These are phyloP conservation scores for Sminthopsis crassicaudata DNA, from an alignment of 2,113 vertebrate species.

Conservation along the genomic window DNA sequence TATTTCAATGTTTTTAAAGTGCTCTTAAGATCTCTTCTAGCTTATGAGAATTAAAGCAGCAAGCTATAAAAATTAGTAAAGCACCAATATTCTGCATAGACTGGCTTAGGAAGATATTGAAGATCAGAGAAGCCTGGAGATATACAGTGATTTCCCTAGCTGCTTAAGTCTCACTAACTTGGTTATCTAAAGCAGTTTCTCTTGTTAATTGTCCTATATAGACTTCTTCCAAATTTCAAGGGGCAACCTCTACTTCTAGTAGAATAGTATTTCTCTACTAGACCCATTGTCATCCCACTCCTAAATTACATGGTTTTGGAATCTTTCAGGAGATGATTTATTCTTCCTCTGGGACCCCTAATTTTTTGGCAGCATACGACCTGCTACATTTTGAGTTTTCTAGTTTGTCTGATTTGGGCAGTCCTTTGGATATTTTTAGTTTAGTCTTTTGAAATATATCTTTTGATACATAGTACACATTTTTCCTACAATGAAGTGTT, in stretches of 20 bases:
- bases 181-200: neutral
- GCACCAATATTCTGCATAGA: neutral
- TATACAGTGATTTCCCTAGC: neutral
- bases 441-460: neutral
- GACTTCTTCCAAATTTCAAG: neutral
- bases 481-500: neutral
- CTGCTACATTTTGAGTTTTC: neutral
- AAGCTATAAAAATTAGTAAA: neutral
- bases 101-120: neutral
- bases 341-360: neutral
- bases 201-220: neutral
- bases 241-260: neutral
- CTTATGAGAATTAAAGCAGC: neutral
- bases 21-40: neutral
- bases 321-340: neutral
- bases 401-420: neutral
- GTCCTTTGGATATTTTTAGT: neutral
- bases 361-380: neutral
- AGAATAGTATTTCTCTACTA: neutral
- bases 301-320: neutral
- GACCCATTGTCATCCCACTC: neutral
- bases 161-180: neutral
- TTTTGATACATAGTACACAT: neutral
- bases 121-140: neutral
- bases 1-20: no score